Conservation (phyloP, 1,140 invertebrate genomes). For the Drosophila murphyi region DNA sequence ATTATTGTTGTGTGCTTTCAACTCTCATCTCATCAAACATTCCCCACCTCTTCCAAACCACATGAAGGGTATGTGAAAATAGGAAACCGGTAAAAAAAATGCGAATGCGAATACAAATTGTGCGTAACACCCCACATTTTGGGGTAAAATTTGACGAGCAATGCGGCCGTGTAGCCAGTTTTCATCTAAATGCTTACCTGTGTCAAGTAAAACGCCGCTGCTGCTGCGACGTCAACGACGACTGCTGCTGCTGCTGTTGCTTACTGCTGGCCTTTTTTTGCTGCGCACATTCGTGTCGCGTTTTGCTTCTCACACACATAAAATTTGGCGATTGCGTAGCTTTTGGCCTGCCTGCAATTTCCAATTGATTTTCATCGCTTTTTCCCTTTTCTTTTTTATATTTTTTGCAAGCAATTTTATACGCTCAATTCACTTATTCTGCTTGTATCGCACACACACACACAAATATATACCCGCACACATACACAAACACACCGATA, state of each 20-base stretch:
- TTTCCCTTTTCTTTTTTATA: slow-evolving; percentile 40
- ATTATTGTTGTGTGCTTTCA: slow-evolving; percentile 13
- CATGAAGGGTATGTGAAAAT: not conserved
- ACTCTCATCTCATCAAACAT: slow-evolving; percentile 9
- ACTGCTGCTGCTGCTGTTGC: slow-evolving; percentile 9
- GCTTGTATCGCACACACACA: slow-evolving; percentile 29
- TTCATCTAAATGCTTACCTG: slow-evolving; percentile 36
- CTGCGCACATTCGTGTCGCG: slow-evolving; percentile 32
- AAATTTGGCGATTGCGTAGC: slow-evolving; percentile 34
- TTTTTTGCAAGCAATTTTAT: slow-evolving; percentile 32
- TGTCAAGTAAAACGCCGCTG: slow-evolving; percentile 21
- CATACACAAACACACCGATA: slow-evolving; percentile 23
- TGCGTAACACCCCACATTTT: slow-evolving; percentile 45
- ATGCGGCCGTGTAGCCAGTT: slow-evolving; percentile 24
- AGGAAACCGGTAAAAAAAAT: slow-evolving; percentile 10
- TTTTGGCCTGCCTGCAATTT: slow-evolving; percentile 34
- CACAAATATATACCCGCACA: not conserved
- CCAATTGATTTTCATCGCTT: slow-evolving; percentile 46
- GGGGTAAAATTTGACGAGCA: slow-evolving; percentile 51
- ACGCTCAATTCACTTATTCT: slow-evolving; percentile 33
- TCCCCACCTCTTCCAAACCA: not conserved
- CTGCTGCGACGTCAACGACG: not conserved
- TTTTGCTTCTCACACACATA: slow-evolving; percentile 23
- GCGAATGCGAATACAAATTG: slow-evolving; percentile 14
- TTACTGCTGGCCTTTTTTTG: slow-evolving; percentile 28